Percentiles rank a stretch among this genome's conserved stretches.
Conservation (phyloP, 2,888 invertebrate genomes). For the Noctua fimbriata region DNA sequence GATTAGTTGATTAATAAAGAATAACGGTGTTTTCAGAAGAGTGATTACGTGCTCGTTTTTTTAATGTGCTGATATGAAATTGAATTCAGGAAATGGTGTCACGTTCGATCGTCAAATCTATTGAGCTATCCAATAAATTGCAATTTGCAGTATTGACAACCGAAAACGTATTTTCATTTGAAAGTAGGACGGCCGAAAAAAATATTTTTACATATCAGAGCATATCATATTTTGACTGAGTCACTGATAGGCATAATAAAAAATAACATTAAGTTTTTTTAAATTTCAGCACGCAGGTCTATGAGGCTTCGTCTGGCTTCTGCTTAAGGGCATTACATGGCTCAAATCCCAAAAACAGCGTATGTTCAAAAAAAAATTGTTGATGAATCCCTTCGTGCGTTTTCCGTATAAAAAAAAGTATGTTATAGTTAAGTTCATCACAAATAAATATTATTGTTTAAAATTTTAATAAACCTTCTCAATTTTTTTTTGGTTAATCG, state of each 20-base stretch:
- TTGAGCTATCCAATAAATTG: constrained; percentile 45
- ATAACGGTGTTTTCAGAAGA: constrained; percentile 35
- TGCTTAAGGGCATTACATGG: too few species aligned
- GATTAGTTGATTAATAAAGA: constrained; percentile 25
- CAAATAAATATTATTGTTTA: too few species aligned
- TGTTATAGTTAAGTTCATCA: too few species aligned
- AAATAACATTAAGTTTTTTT: too few species aligned
- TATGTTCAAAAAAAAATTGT: too few species aligned
- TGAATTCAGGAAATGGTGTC: constrained; percentile 46
- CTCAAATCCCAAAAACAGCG: too few species aligned
- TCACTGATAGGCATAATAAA: background rate
- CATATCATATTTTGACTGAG: background rate
- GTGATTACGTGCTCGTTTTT: constrained; percentile 53
- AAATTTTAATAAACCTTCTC: too few species aligned
- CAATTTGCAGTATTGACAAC: constrained; percentile 24
- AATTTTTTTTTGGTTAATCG: too few species aligned
- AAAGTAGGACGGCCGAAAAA: background rate
- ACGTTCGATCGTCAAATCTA: constrained; percentile 58
- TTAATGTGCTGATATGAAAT: constrained; percentile 53
- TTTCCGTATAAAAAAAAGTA: too few species aligned
- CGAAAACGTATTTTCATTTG: constrained; percentile 3
- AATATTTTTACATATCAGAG: background rate
- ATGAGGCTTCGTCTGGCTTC: too few species aligned
- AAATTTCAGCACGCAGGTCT: too few species aligned
- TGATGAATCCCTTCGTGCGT: too few species aligned